Base-by-base conservation (phyloP, 2,113 vertebrate genomes). In the Melanerpes formicivorus region DNA sequence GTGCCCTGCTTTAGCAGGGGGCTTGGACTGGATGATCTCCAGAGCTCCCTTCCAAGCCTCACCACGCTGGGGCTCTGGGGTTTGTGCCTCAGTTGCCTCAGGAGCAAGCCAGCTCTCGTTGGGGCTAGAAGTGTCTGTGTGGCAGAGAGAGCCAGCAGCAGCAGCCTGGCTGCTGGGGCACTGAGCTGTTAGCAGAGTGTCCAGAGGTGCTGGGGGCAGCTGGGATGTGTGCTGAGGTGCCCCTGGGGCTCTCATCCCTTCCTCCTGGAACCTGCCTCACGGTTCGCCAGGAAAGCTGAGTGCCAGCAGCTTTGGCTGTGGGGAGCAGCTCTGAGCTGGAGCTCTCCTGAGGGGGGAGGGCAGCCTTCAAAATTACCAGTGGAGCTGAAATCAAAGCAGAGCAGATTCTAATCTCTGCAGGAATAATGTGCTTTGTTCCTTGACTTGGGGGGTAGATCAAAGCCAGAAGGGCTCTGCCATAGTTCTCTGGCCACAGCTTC, bases 301-400 rank as follows among this genome's bases (percentile, higher is more conserved):
- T 1, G 4, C 72, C 5, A 64, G 85, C 88, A 54, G 83, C 69
- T 85, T 80, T 48, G 90, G 95, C 44, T 90, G 86, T 67, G 92
- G 80, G 90, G 74, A 46, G n/a, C 58, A 64, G 95, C 95, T 96
- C 95, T 96, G 95, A 95, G 95, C 93, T 90, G n/a, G 48, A 83
- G 60, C 93, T 95, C 91, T 95, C 95, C 95, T 93, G 60, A 74
- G 92, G 93, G 93, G 83, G 66, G 48, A 40, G 94, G 80, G 82
- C 74, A 95, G 93, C 80, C 90, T 90, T 83, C 83, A 6, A 93
- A 89, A 84, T 92, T 54, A 91, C 80, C 83, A 85, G 55, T 69
- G 72, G 86, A 95, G 90, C 91, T 85, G 58, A 62, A 96, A 93
- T 95, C 96, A 96, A 94, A 96, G 93, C 76, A 65, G 87, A 89